A percentile compares a stretch with the other conserved stretches of the same genome.
Conservation (phyloP, 2,797 vertebrate genomes). For the Urophycis tenuis region DNA sequence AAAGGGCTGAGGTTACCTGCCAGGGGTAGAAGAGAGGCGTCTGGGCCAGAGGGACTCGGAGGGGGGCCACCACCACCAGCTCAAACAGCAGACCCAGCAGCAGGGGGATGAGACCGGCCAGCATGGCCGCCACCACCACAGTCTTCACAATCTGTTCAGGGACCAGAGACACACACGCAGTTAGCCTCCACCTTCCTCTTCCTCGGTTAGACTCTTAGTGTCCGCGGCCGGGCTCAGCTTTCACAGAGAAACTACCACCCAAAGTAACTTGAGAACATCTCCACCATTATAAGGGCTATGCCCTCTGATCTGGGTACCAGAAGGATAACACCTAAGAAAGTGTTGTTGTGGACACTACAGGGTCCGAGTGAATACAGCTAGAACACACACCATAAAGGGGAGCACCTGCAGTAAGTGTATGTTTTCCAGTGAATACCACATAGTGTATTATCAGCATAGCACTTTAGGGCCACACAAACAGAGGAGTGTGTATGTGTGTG, state of each 20-base stretch:
- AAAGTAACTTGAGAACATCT: background rate
- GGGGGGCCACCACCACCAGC: conserved; percentile 87
- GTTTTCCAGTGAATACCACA: too few relatives aligned
- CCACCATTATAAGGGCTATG: background rate
- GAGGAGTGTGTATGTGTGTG: background rate
- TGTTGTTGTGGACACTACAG: too few relatives aligned
- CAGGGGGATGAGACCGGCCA: conserved; percentile 89
- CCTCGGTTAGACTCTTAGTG: too few relatives aligned
- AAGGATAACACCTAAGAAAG: too few relatives aligned
- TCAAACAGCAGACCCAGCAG: conserved; percentile 90
- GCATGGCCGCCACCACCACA: conserved; percentile 81
- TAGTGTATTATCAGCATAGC: too few relatives aligned
- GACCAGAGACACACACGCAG: background rate
- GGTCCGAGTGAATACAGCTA: too few relatives aligned
- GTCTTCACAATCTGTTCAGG: conserved; percentile 85
- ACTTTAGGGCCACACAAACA: too few relatives aligned
- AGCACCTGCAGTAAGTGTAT: too few relatives aligned
- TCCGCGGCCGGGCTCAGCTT: too few relatives aligned
- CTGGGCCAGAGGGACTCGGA: conserved; percentile 92
- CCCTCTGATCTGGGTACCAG: background rate
- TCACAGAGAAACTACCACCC: too few relatives aligned
- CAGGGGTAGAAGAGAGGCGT: conserved; percentile 95
- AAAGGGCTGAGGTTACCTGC: conserved; percentile 77
- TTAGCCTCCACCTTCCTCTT: too few relatives aligned
- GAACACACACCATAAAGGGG: too few relatives aligned